Percentiles rank a stretch among this genome's conserved stretches.
These are phyloP conservation scores for Suncus etruscus DNA, from an alignment of 2,113 vertebrate genomes.

Conservation along the genomic window DNA sequence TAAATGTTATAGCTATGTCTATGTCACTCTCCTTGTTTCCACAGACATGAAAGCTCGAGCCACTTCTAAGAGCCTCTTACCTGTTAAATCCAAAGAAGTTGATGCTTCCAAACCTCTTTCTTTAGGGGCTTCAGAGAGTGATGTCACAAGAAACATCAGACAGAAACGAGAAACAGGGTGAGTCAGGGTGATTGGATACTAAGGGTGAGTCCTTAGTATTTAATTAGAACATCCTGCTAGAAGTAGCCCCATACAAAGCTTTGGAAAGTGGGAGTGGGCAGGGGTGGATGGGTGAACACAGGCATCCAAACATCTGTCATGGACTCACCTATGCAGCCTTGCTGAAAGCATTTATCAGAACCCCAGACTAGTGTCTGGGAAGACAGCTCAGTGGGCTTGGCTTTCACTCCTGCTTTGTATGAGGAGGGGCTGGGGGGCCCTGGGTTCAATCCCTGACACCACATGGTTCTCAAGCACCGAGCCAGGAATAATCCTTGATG, in stretches of 20 bases:
- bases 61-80: constrained; percentile 80
- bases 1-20: too few relatives aligned
- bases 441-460: too few relatives aligned
- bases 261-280: neutral
- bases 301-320: neutral
- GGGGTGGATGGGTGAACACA: neutral
- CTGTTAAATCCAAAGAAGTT: constrained; percentile 70
- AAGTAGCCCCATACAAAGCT: constrained; percentile 27
- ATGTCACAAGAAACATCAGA: constrained; percentile 78
- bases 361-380: neutral
- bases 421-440: too few relatives aligned
- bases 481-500: too few relatives aligned
- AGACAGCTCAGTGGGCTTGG: too few relatives aligned
- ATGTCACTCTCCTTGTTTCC: constrained; percentile 50
- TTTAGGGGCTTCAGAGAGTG: constrained; percentile 63
- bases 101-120: constrained; percentile 69
- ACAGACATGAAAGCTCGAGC: constrained; percentile 78
- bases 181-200: neutral
- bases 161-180: constrained; percentile 80
- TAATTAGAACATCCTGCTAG: neutral
- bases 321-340: neutral
- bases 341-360: neutral
- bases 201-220: neutral
- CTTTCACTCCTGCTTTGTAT: too few relatives aligned
- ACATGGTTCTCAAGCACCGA: too few relatives aligned